Evolutionary conservation across 2,797 vertebrate genomes (phyloP).

Genomic region (Alfaro cultratus): DNA sequence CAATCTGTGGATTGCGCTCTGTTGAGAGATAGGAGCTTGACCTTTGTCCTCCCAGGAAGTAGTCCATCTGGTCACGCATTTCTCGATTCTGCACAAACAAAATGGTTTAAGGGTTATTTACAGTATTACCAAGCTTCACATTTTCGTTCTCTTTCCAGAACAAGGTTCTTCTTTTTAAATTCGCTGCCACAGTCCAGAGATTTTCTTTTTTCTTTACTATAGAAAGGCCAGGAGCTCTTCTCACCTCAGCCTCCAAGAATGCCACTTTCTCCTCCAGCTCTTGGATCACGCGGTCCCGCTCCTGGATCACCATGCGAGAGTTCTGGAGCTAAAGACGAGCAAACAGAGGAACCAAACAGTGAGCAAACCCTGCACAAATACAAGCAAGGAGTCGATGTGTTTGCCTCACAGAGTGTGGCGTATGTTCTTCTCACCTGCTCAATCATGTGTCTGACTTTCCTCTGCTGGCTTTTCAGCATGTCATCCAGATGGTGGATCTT

Average conservation of each 20-base stretch:
- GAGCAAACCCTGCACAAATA: slow-evolving; percentile 50
- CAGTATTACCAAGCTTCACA: background rate
- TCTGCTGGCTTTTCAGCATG: slow-evolving; percentile 96
- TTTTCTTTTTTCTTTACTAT: background rate
- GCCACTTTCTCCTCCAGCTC: slow-evolving; percentile 93
- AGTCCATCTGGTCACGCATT: slow-evolving; percentile 93
- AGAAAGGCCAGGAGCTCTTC: slow-evolving; percentile 3
- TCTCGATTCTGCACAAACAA: slow-evolving; percentile 87
- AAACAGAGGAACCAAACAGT: slow-evolving; percentile 44
- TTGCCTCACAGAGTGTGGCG: slow-evolving; percentile 23
- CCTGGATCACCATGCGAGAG: slow-evolving; percentile 91
- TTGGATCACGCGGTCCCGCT: slow-evolving; percentile 88
- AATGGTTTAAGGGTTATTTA: slow-evolving; percentile 37
- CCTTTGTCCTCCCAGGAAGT: slow-evolving; percentile 83
- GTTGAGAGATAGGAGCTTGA: slow-evolving; percentile 68
- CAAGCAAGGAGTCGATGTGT: background rate
- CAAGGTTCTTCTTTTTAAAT: background rate
- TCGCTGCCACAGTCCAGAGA: slow-evolving; percentile 3
- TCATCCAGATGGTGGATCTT: slow-evolving; percentile 96
- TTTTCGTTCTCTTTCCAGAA: slow-evolving; percentile 5
- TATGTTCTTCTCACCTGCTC: slow-evolving; percentile 86
- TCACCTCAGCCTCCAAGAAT: slow-evolving; percentile 93
- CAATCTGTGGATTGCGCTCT: slow-evolving; percentile 75
- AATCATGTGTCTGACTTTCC: slow-evolving; percentile 97
- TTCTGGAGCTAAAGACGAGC: slow-evolving; percentile 88